A percentile compares a stretch with the other conserved stretches of the same genome.
Conservation (phyloP, 2,113 vertebrate species). For the Lepisosteus osseus region DNA sequence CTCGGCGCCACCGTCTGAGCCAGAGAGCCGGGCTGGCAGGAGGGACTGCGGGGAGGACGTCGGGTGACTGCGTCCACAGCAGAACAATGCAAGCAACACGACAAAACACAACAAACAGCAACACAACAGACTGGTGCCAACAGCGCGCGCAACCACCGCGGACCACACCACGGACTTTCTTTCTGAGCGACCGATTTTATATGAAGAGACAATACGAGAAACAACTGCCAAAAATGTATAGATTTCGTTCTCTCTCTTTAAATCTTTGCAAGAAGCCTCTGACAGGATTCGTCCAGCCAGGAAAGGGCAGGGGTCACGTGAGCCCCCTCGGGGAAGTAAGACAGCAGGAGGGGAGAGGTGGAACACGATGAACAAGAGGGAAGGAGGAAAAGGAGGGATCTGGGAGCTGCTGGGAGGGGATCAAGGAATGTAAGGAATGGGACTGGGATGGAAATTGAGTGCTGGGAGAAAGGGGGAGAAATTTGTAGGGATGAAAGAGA, state of each 20-base stretch:
- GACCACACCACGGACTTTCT: neutral
- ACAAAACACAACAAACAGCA: no score
- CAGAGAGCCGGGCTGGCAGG: neutral
- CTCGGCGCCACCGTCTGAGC: constrained; percentile 83
- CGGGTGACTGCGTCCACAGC: neutral
- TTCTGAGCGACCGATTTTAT: constrained; percentile 16
- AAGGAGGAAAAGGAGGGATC: neutral
- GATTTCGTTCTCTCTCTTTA: constrained; percentile 48
- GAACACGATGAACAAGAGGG: constrained; percentile 49
- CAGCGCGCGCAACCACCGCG: no score
- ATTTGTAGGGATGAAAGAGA: no score
- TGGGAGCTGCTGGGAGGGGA: neutral
- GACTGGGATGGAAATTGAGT: neutral
- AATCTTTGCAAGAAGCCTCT: neutral
- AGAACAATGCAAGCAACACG: neutral
- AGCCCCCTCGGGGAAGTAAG: constrained; percentile 15
- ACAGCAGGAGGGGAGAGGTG: constrained; percentile 5
- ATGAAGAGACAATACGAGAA: constrained; percentile 22
- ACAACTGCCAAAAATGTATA: constrained; percentile 65
- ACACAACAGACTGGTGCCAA: no score
- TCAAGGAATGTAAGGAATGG: neutral
- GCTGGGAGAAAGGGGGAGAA: no score
- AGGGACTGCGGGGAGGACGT: neutral
- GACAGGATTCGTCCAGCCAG: neutral
- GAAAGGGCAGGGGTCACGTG: constrained; percentile 28